Evolutionary conservation across 2,113 vertebrate species (phyloP).

Genomic region (Neoarius graeffei): DNA sequence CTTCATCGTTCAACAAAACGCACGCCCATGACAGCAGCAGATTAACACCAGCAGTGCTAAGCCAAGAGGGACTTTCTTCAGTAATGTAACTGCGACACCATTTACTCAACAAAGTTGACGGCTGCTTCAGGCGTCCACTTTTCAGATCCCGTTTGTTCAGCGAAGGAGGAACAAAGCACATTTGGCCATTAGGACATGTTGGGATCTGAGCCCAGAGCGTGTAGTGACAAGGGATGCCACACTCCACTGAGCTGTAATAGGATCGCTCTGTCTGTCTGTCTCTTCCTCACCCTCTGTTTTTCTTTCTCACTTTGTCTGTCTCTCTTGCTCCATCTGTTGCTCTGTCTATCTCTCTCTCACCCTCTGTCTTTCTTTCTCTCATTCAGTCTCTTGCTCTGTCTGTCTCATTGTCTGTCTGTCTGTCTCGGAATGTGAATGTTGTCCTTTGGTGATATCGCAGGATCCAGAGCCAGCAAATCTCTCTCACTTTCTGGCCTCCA

Average conservation of each 20-base stretch:
- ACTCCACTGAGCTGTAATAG: slow-evolving; percentile 24
- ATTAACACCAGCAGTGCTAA: background rate
- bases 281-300: slow-evolving; percentile 21
- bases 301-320: too few relatives aligned
- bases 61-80: slow-evolving; percentile 4
- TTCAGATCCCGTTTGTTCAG: background rate
- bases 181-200: slow-evolving; percentile 3
- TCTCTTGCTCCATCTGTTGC: too few relatives aligned
- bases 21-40: background rate
- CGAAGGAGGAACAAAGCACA: background rate
- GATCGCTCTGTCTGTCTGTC: background rate
- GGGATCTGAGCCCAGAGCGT: background rate
- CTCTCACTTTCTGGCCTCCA: background rate
- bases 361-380: too few relatives aligned
- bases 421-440: slow-evolving; percentile 33
- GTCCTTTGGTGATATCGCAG: slow-evolving; percentile 43
- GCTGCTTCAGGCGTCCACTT: background rate
- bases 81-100: background rate
- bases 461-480: slow-evolving; percentile 7
- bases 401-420: too few relatives aligned
- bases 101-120: background rate
- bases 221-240: slow-evolving; percentile 8
- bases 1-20: background rate
- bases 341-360: too few relatives aligned
- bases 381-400: too few relatives aligned